These are phyloP conservation scores for Bursaphelenchus okinawaensis DNA, from an alignment of 2,888 invertebrate species.

Conservation along the genomic window DNA sequence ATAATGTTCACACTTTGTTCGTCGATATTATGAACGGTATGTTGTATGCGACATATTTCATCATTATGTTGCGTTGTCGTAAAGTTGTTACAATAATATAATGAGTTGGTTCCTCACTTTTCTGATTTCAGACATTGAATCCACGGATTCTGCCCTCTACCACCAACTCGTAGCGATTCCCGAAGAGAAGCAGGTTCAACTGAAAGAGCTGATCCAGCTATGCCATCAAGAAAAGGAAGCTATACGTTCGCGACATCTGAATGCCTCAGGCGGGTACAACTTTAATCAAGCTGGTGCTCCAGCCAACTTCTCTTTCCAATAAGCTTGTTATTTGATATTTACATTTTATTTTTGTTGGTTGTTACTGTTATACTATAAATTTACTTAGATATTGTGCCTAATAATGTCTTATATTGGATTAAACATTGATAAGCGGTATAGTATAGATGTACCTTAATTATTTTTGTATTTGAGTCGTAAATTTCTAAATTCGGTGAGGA, in stretches of 20 bases:
- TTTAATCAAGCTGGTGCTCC: constrained; percentile 29
- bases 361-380: no score
- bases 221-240: constrained; percentile 30
- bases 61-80: no score
- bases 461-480: no score
- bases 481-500: no score
- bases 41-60: no score
- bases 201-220: constrained; percentile 23
- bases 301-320: constrained; percentile 28
- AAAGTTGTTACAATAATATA: no score
- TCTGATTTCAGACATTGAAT: constrained; percentile 16
- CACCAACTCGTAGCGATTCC: constrained; percentile 3
- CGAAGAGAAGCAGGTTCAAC: constrained; percentile 19
- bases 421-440: no score
- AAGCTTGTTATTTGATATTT: background rate
- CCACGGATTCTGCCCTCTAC: constrained; percentile 19
- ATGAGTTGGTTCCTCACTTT: no score
- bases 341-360: background rate
- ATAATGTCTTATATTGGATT: no score
- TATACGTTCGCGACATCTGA: constrained; percentile 27
- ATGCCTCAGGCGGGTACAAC: constrained; percentile 28
- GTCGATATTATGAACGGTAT: constrained; percentile 26
- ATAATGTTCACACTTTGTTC: constrained; percentile 33
- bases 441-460: no score
- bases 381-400: no score